Base-by-base conservation (phyloP, 2,113 vertebrate genomes). In the Eurypyga helias region DNA sequence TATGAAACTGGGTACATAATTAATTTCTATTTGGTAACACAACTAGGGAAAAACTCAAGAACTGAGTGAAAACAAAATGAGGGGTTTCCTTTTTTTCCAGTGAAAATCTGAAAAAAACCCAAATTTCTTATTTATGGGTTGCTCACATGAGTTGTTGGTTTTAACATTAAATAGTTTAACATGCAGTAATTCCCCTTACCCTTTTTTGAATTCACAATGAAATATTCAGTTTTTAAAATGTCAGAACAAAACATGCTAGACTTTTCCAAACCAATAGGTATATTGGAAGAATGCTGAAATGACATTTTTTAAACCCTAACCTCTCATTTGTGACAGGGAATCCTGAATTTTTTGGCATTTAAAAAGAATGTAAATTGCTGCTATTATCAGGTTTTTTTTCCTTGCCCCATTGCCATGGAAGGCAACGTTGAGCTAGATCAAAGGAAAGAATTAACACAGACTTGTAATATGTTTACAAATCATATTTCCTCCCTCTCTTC, bases 401-500 rank as follows among this genome's bases (percentile, higher is more conserved):
- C 41, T 55, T 5, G 2, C 69, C 34, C 12, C 3, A 33, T 77
- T 93, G 10, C 15, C 15, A 24, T n/a, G 24, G 65, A 84, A 91
- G 19, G 11, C n/a, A 87, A 29, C 12, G 29, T 71, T 85, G 51
- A 91, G 64, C 57, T 79, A 17, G 34, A 75, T 84, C 60, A 71
- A 86, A 94, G 16, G 20, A 51, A 87, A 87, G 33, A 58, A 94
- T 57, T 72, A 95, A 55, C 34, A 71, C 7, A 48, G 52, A 38
- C 31, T 85, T 85, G 11, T 82, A 41, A 65, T 76, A 61, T 67
- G 34, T 89, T 96, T 93, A 38, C 16, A 89, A 72, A 66, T 61
- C 34, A 18, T 83, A 57, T 89, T 91, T 96, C 77, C 61, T 87
- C 66, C 49, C 52, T 79, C 71, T 45, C 34, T 91, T 89, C 45